Evolutionary conservation across 2,113 vertebrate genomes (phyloP), one percentile per base, ranked within the genome.

Genomic region (Hemibagrus wyckioides): DNA sequence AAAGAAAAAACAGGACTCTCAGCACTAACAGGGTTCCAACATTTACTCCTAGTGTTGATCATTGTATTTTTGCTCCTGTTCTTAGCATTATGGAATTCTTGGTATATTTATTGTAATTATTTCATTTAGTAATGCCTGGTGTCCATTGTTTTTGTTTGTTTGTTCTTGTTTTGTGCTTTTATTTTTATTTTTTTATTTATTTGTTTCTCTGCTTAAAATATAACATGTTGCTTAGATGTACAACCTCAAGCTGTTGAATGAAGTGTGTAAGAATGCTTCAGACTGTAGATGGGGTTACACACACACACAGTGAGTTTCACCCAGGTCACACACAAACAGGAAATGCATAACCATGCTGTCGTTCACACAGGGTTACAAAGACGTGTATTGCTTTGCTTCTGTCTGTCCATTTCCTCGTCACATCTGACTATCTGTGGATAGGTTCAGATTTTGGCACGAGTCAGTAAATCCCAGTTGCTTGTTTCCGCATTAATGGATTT

Each of bases 331-430:
- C 36, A 73, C 69, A 41, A 33, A 57, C 67, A 9, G 17, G 36
- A 1, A 15, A 1, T 28, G 41, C 61, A 79, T 75, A 59, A 88
- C 75, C 56, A 76, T 81, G 56, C 76, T 28, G 69, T 88, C 76
- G 30, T 59, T 82, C 87, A 79, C 75, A 67, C 77, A 80, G 65
- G 84, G 54, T 76, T 50, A 14, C n/a, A n/a, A 13, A 76, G 63
- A 57, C 21, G 61, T n/a, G n/a, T n/a, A n/a, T n/a, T n/a, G n/a
- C n/a, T n/a, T n/a, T n/a, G n/a, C n/a, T 28, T 73, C 81, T 87
- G 17, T 76, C 83, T 65, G 57, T 5, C 28, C 17, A 44, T 48
- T 30, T 48, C 17, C 41, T 73, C 0, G 41, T 48, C n/a, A 50
- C 73, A 30, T 21, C 54, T 28, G 14, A 28, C 52, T 56, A 85